These are phyloP conservation scores for Hirtodrosophila alboralis DNA, from an alignment of 2,888 invertebrate genomes.

Conservation along the genomic window DNA sequence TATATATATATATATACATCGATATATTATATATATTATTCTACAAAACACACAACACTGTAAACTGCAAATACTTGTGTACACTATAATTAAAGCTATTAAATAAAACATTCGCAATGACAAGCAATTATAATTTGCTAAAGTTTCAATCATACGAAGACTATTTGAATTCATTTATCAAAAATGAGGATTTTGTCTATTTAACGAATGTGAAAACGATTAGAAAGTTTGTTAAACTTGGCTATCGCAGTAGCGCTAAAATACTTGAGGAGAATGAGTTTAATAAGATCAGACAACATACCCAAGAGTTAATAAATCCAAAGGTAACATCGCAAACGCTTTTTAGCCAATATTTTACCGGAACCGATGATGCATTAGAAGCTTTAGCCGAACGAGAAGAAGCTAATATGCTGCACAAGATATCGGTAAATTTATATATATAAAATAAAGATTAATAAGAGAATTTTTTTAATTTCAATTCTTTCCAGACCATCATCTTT, in stretches of 20 bases:
- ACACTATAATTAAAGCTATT: too few species aligned
- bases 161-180: conserved; percentile 28
- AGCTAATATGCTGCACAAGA: conserved; percentile 9
- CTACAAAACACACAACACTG: too few species aligned
- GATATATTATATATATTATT: too few species aligned
- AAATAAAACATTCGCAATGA: conserved; percentile 6
- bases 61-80: too few species aligned
- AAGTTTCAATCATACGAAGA: conserved; percentile 6
- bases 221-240: conserved; percentile 14
- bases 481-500: conserved; percentile 44
- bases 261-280: conserved; percentile 32
- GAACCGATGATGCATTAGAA: conserved; percentile 15
- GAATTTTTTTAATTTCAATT: too few species aligned
- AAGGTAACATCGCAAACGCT: conserved; percentile 1
- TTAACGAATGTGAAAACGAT: conserved; percentile 9
- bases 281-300: background rate
- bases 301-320: background rate
- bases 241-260: conserved; percentile 24
- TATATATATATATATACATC: too few species aligned
- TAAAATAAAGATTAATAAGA: too few species aligned
- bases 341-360: conserved; percentile 9
- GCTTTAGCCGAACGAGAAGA: conserved; percentile 24
- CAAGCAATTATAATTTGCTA: conserved; percentile 7
- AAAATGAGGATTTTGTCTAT: conserved; percentile 21
- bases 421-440: conserved; percentile 27